phyloP scores from a whole-genome alignment of 23 tunicate species.

The Aplidium turbinatum region DNA sequence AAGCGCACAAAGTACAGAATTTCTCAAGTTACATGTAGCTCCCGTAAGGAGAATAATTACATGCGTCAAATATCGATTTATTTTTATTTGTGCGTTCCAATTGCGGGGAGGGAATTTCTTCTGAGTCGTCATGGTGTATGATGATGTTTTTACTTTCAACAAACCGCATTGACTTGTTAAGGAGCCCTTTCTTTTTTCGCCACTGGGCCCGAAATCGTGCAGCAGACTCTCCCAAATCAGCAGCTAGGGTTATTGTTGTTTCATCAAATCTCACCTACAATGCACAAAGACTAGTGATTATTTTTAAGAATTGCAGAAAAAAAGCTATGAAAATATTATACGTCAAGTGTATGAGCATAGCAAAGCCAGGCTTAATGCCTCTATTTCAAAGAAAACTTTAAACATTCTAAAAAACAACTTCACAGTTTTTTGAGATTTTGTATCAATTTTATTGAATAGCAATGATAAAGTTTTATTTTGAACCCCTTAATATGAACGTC shows the following conservation, averaged over 20 bases:
- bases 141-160: conserved; percentile 72
- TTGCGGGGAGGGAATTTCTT: conserved; percentile 35
- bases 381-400: too few relatives aligned
- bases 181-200: conserved; percentile 44
- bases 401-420: too few relatives aligned
- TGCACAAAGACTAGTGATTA: too few relatives aligned
- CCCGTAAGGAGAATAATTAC: conserved; percentile 77
- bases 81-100: conserved; percentile 28
- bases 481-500: too few relatives aligned
- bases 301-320: too few relatives aligned
- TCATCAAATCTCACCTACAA: conserved; percentile 85
- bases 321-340: too few relatives aligned
- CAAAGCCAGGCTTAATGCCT: too few relatives aligned
- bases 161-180: conserved; percentile 30
- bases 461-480: too few relatives aligned
- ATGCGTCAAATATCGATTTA: conserved; percentile 75
- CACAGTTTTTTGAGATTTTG: too few relatives aligned
- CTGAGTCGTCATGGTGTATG: conserved; percentile 42
- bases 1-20: too few relatives aligned
- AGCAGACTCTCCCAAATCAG: conserved; percentile 87
- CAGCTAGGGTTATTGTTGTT: conserved; percentile 74
- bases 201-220: conserved; percentile 71
- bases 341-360: too few relatives aligned
- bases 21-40: conserved; percentile 63
- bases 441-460: too few relatives aligned